Evolutionary conservation across 2,113 vertebrate genomes (phyloP).

Genomic region (Oryctolagus cuniculus): mOryCun1.1 NC_091453.1:78475501-78476000

Average conservation of each 20-base stretch:
- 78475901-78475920: not conserved
- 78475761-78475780: not conserved
- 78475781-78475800: no score
- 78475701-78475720: slow-evolving; percentile 28
- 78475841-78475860: not conserved
- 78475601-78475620: no score
- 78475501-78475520: no score
- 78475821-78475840: not conserved
- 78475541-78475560: no score
- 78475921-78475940: not conserved
- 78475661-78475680: not conserved
- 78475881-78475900: not conserved
- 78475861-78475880: not conserved
- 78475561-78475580: no score
- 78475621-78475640: no score
- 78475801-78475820: not conserved
- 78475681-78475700: not conserved
- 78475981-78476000: not conserved
- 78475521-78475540: no score
- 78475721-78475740: not conserved
- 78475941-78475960: not conserved
- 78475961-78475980: not conserved
- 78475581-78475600: no score
- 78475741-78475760: not conserved
- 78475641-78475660: no score